Evolutionary conservation across 2,113 vertebrate species (phyloP).

Genomic region (Apistogramma diplotaenia): DNA sequence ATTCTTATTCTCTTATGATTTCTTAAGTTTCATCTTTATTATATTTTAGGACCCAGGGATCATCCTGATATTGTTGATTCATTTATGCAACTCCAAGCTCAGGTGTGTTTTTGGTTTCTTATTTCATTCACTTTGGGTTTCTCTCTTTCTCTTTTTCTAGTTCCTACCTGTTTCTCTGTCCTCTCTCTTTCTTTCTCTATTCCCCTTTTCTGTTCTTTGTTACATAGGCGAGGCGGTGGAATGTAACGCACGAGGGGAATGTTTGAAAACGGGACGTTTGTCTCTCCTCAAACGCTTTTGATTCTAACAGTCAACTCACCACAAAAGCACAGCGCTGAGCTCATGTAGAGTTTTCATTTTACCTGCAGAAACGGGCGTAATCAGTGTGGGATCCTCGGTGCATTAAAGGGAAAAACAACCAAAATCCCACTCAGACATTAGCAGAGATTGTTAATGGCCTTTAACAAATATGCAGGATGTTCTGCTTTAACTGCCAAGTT

Average conservation of each 20-base stretch:
- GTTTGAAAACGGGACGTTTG: slow-evolving; percentile 55
- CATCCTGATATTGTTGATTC: slow-evolving; percentile 99
- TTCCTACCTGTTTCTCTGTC: slow-evolving; percentile 55
- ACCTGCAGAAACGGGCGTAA: background rate
- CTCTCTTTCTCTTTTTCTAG: slow-evolving; percentile 73
- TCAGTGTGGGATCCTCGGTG: background rate
- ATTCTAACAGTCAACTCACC: slow-evolving; percentile 57
- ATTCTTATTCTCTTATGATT: slow-evolving; percentile 87
- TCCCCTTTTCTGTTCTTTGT: slow-evolving; percentile 60
- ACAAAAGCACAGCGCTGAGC: background rate
- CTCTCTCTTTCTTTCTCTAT: slow-evolving; percentile 44
- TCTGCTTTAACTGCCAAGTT: background rate
- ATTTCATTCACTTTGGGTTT: slow-evolving; percentile 99
- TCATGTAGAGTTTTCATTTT: background rate
- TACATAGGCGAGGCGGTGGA: slow-evolving; percentile 66
- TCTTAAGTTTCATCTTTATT: slow-evolving; percentile 99
- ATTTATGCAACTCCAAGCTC: slow-evolving; percentile 99
- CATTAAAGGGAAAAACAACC: background rate
- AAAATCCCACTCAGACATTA: background rate
- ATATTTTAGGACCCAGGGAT: slow-evolving; percentile 99
- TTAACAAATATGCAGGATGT: background rate
- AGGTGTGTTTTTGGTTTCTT: slow-evolving; percentile 99
- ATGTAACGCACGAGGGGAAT: slow-evolving; percentile 58
- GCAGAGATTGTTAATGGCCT: background rate
- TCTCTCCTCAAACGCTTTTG: slow-evolving; percentile 62